Evolutionary conservation across 1,140 invertebrate genomes (phyloP).

Genomic region (Drosophila bipectinata): DNA sequence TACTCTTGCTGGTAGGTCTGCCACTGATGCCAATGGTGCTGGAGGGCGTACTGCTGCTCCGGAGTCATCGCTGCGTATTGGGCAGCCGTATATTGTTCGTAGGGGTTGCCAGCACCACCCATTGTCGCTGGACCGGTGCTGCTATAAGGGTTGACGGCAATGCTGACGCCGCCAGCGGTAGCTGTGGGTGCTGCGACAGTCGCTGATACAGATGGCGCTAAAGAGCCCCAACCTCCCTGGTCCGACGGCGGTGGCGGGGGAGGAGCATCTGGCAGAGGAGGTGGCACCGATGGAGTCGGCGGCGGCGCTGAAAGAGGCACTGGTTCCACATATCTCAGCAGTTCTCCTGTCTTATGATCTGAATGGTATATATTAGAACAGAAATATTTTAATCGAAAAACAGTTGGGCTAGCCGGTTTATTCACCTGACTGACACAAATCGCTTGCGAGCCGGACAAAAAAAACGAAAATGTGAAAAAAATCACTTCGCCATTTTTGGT

Average conservation of each 20-base stretch:
- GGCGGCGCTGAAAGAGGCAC: constrained; percentile 43
- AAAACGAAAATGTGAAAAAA: constrained; percentile 25
- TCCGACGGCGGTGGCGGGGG: constrained; percentile 64
- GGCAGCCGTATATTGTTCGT: constrained; percentile 87
- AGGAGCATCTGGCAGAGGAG: constrained; percentile 66
- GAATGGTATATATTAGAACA: background rate
- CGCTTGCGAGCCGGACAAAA: background rate
- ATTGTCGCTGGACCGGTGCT: constrained; percentile 19
- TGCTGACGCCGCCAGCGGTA: background rate
- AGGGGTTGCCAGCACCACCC: constrained; percentile 54
- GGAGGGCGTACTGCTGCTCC: constrained; percentile 84
- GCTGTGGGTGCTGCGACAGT: background rate
- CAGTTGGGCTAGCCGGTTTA: background rate
- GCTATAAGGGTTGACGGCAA: constrained; percentile 50
- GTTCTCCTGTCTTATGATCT: background rate
- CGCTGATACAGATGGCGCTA: background rate
- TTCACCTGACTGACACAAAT: background rate
- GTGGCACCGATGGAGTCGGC: constrained; percentile 66
- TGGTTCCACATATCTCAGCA: constrained; percentile 63
- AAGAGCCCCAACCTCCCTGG: background rate
- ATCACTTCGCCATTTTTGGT: constrained; percentile 62
- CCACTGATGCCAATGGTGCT: constrained; percentile 94
- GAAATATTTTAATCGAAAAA: background rate
- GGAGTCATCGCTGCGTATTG: constrained; percentile 87
- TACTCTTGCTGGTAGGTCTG: constrained; percentile 93